These are phyloP conservation scores for Watersipora subatra DNA, from an alignment of 1,140 invertebrate genomes.

Conservation along the genomic window DNA sequence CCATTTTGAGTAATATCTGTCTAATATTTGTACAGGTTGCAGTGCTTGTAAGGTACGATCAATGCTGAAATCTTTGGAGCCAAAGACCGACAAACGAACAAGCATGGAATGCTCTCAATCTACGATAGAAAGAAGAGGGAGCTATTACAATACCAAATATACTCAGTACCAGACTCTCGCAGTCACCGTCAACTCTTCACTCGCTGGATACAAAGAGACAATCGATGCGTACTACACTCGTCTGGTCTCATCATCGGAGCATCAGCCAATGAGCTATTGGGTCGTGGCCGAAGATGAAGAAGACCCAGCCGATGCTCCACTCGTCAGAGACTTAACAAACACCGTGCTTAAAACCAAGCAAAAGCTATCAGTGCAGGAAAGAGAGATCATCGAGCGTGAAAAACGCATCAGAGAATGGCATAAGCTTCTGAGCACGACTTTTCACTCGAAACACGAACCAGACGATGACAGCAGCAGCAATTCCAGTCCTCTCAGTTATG, in stretches of 20 bases:
- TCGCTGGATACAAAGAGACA: neutral
- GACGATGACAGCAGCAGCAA: neutral
- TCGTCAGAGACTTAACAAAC: neutral
- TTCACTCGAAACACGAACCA: neutral
- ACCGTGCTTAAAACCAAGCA: neutral
- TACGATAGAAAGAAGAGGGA: neutral
- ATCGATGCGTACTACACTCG: neutral
- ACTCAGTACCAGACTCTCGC: neutral
- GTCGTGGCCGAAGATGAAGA: neutral
- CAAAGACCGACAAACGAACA: neutral
- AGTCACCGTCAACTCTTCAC: neutral
- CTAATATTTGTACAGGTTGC: too few species aligned
- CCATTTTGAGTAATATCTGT: too few species aligned
- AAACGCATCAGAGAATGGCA: neutral
- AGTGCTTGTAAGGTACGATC: neutral
- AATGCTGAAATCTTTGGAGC: neutral
- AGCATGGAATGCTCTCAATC: neutral
- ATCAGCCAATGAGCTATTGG: neutral
- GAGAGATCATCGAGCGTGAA: neutral
- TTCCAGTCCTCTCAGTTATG: neutral
- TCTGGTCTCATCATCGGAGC: neutral
- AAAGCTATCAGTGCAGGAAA: neutral
- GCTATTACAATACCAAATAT: neutral
- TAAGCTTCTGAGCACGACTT: neutral
- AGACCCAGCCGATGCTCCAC: neutral